Evolutionary conservation across 1,140 invertebrate species (phyloP), one percentile per base, ranked within the genome.

Genomic region (Tetragnatha versicolor): DNA sequence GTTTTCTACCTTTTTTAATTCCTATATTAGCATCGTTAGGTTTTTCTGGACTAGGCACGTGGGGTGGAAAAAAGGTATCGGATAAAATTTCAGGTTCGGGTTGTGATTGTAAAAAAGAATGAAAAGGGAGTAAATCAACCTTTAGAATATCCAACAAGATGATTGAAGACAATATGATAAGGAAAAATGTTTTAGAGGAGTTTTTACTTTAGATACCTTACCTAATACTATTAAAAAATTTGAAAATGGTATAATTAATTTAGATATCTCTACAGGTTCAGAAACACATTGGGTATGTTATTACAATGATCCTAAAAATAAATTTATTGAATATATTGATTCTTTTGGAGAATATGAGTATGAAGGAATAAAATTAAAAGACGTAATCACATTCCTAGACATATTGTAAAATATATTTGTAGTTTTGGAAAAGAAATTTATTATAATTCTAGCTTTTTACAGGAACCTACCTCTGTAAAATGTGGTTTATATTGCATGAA

Each of bases 221-320:
- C 75, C 29, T 39, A 65, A 77, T 33, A 51, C 12, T 9, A 66
- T 66, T 6, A 66, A 14, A 45, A 3, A 0, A 20, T 66, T 77
- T 20, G 61, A 77, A 53, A 66, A 47, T 12, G 47, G 35, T 7
- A 42, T 77, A 1, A 33, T 77, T 29, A 77, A 58, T 58, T 22
- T 77, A n/a, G 33, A 66, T 20, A 66, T 55, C 37, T 2, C 47
- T 0, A 77, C 61, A 55, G 61, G 61, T 10, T 25, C 60, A n/a
- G 75, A 61, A n/a, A 77, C 35, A n/a, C 47, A 66, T 20, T 77
- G 60, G 49, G 5, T 77, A 22, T 77, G 60, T 29, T 77, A 66
- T 42, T 77, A 55, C 9, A 66, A 66, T 6, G 60, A 77, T 55
- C 25, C 75, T 42, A 39, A 58, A 6, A 39, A 42, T 29, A 20